Evolutionary conservation across 2,888 invertebrate genomes (phyloP), one percentile per base, ranked within the genome.

Genomic region (Eugnorisma glareosa): DNA sequence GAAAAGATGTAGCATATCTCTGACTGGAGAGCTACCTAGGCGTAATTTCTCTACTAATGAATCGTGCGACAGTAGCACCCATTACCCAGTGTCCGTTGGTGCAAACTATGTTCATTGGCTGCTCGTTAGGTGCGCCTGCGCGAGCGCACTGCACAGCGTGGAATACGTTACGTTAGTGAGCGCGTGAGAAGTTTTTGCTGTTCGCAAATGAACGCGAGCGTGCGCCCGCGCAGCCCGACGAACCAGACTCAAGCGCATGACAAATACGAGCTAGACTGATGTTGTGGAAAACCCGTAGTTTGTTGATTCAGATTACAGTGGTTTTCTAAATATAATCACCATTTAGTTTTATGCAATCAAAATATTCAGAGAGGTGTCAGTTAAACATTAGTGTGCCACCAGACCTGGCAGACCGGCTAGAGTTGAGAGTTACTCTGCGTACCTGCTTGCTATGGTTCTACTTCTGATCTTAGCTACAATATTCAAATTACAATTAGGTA

Each of bases 231-330:
- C 78, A 28, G 67, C 51, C 40, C 73, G 73, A 78, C 73, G 77
- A 72, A 81, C 77, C 71, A 51, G 75, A 67, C 63, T 66, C 68
- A 88, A 86, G 85, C 88, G 88, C 89, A 84, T 88, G 86, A 83
- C 73, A 75, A 73, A 31, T 40, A n/a, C 40, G 24, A 69, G 54
- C 54, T 37, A 69, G 76, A 71, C 70, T 40, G 21, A 67, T 72
- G 48, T 69, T 78, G 28, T 63, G 57, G 48, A 73, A 80, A 77
- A 81, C 67, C 54, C 18, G 18, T 2, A 72, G 68, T 75, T 81
- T 63, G 40, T 81, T 57, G 43, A 73, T 71, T 75, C 24, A 64
- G 61, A 64, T 48, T 21, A n/a, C 18, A 24, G 18, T 2, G 7
- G 7, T 45, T 24, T 18, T 21, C n/a, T n/a, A n/a, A n/a, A n/a